Evolutionary conservation across 1,140 invertebrate species (phyloP).

Genomic region (Drosophila arawakana): DNA sequence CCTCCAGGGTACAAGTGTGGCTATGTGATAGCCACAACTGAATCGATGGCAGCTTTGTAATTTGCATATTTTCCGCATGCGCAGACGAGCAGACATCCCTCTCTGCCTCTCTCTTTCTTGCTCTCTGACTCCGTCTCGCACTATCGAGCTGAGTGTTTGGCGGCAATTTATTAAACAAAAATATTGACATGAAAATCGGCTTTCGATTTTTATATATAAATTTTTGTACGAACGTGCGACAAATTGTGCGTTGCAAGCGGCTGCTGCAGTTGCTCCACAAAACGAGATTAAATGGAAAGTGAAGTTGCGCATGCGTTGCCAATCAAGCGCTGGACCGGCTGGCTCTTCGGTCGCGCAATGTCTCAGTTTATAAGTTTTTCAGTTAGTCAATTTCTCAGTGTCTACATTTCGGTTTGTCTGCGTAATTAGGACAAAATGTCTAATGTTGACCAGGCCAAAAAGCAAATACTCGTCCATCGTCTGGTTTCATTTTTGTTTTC

Average conservation of each 20-base stretch:
- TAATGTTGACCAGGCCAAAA: constrained; percentile 79
- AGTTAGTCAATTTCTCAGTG: neutral
- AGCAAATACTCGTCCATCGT: constrained; percentile 53
- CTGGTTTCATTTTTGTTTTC: constrained; percentile 36
- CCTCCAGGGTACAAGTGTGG: constrained; percentile 26
- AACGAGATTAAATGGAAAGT: constrained; percentile 82
- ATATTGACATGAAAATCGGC: constrained; percentile 83
- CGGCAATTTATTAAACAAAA: constrained; percentile 75
- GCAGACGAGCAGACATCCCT: constrained; percentile 46
- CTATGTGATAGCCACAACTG: constrained; percentile 11
- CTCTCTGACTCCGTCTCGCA: neutral
- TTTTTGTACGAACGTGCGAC: constrained; percentile 63
- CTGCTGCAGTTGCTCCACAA: constrained; percentile 59
- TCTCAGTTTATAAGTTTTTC: constrained; percentile 6
- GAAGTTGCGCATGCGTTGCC: constrained; percentile 76
- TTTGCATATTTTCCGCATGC: constrained; percentile 82
- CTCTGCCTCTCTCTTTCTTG: neutral
- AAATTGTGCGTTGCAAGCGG: constrained; percentile 63
- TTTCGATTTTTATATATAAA: constrained; percentile 63
- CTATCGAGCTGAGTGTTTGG: neutral
- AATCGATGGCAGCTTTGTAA: constrained; percentile 49
- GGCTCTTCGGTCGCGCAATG: constrained; percentile 14
- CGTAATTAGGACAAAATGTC: constrained; percentile 82
- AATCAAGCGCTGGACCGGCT: constrained; percentile 49
- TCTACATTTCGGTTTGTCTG: constrained; percentile 56